Evolutionary conservation across 2,797 vertebrate genomes (phyloP).

Genomic region (Sebastes elongatus): DNA sequence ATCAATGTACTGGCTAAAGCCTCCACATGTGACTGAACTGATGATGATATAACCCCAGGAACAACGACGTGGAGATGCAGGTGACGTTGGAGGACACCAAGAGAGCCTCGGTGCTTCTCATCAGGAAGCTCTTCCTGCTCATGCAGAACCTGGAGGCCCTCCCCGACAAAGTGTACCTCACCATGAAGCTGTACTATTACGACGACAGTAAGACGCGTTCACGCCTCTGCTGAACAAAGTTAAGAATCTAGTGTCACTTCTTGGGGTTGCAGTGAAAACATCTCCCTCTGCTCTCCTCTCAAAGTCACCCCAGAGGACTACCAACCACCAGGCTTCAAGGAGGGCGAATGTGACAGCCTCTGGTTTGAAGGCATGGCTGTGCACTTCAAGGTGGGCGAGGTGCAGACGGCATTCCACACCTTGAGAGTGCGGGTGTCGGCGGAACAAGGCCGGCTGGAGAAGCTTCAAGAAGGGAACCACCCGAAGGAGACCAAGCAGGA

Average conservation of each 20-base stretch:
- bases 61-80: constrained; percentile 65
- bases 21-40: not conserved
- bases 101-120: constrained; percentile 86
- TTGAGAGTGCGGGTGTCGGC: constrained; percentile 79
- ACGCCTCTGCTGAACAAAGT: not conserved
- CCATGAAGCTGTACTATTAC: constrained; percentile 96
- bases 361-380: constrained; percentile 84
- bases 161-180: constrained; percentile 86
- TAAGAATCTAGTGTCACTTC: not conserved
- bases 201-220: constrained; percentile 82
- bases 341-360: constrained; percentile 77
- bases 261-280: not conserved
- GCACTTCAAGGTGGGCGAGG: constrained; percentile 83
- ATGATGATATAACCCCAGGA: constrained; percentile 56
- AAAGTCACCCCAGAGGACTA: constrained; percentile 84
- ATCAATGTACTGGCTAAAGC: not conserved
- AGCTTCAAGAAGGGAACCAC: constrained; percentile 70
- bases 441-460: constrained; percentile 70
- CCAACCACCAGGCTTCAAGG: constrained; percentile 85
- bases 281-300: not conserved
- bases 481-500: constrained; percentile 42
- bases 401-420: constrained; percentile 79
- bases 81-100: constrained; percentile 83
- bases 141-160: constrained; percentile 91
- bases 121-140: constrained; percentile 91